These are phyloP conservation scores for Turdus rufiventris DNA, from an alignment of 2,113 vertebrate species.

Conservation along the genomic window DNA sequence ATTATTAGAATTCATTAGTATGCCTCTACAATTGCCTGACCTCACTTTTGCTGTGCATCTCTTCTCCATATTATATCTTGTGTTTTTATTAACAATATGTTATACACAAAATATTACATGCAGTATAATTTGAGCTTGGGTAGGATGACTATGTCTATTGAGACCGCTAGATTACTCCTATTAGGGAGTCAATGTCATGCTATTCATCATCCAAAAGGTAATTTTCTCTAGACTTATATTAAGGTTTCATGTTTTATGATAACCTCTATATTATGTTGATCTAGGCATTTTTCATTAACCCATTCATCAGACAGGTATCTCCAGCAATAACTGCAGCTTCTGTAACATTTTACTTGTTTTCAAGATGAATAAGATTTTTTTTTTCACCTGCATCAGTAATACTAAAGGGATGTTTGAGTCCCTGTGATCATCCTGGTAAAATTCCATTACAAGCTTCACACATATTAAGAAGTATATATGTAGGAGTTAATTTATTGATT, in stretches of 20 bases:
- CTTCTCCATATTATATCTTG: background rate
- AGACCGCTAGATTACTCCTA: slow-evolving; percentile 49
- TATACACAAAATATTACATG: slow-evolving; percentile 30
- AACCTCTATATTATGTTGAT: slow-evolving; percentile 38
- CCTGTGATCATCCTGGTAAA: background rate
- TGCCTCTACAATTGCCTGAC: background rate
- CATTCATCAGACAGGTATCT: background rate
- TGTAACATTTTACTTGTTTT: background rate
- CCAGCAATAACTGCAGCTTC: background rate
- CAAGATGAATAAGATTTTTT: background rate
- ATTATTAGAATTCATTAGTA: background rate
- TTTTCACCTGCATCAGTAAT: background rate
- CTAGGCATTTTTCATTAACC: slow-evolving; percentile 24
- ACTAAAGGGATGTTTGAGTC: background rate
- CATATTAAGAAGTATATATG: background rate
- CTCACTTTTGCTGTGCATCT: background rate
- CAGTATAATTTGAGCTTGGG: background rate
- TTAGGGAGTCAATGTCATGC: slow-evolving; percentile 22
- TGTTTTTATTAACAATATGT: slow-evolving; percentile 17
- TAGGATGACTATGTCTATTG: slow-evolving; percentile 6
- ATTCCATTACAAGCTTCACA: background rate
- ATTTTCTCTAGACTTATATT: slow-evolving; percentile 43
- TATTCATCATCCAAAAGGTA: slow-evolving; percentile 46
- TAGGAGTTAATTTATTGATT: background rate
- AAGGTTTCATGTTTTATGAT: slow-evolving; percentile 43